Base-by-base conservation (phyloP, 2,113 vertebrate genomes). In the Spea bombifrons region DNA sequence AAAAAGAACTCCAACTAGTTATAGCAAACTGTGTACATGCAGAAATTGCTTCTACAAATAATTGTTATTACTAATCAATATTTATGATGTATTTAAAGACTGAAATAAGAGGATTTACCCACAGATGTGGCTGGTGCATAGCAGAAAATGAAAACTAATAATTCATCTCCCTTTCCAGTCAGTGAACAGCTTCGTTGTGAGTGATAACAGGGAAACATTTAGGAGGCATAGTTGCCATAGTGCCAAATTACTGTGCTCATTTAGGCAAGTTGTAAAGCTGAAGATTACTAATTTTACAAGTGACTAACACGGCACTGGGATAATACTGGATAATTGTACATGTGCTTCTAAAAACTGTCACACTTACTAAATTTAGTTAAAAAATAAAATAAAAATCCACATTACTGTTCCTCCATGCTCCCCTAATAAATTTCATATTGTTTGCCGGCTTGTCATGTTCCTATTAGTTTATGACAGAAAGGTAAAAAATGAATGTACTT, bases 211-310 rank as follows among this genome's bases (percentile, higher is more conserved):
- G n/a, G 49, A 80, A 73, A 73, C 49, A 80, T 68, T 73, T 80
- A 74, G 78, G 44, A 74, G 55, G 71, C 78, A 43, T 47, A 43
- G 77, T 80, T 80, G 65, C 71, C 78, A 80, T 80, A 80, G 78
- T 12, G 44, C 52, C 71, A 80, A 80, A 80, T 80, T 80, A 80
- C 71, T 80, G 71, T 74, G 71, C 78, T 80, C 78, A 68, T 80
- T 74, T 80, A 73, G 71, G 78, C 70, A 80, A 66, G 63, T 68
- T 74, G 71, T 61, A 74, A 74, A 74, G 78, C 65, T 74, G 71
- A 43, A 74, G 78, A 74, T 80, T 73, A 80, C 78, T 80, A 74
- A 80, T 80, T 80, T 80, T 80, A 73, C 70, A 80, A 80, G 71
- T 80, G 78, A 80, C 78, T 80, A 80, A 73, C 71, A 61, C 78